Conservation (phyloP, 2,797 vertebrate genomes). For the Coreius guichenoti region DNA sequence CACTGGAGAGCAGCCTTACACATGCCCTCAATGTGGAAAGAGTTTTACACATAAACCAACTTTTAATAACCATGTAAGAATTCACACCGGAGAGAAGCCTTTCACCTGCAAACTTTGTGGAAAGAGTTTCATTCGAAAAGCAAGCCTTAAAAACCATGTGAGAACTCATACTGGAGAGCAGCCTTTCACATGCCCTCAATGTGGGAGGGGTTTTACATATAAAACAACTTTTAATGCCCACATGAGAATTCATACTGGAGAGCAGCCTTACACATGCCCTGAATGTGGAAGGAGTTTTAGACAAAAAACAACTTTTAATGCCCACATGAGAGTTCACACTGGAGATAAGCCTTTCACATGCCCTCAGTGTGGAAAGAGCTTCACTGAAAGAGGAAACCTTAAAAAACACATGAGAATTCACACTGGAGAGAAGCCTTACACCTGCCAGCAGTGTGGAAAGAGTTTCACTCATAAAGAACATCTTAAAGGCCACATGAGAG, state of each 20-base stretch:
- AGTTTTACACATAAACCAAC: not conserved
- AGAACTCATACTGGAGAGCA: constrained; percentile 1
- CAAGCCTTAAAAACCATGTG: not conserved
- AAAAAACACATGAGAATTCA: not conserved
- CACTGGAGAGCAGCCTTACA: constrained; percentile 5
- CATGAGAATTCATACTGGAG: not conserved
- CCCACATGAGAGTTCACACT: too few relatives aligned
- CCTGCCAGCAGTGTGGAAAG: not conserved
- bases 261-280: not conserved
- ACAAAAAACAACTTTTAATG: too few relatives aligned
- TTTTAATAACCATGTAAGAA: not conserved
- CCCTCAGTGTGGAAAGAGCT: too few relatives aligned
- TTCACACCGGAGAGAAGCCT: not conserved
- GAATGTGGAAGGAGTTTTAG: not conserved
- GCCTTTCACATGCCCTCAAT: not conserved
- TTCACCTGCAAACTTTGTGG: constrained; percentile 3
- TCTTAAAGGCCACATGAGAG: not conserved
- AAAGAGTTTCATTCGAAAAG: not conserved
- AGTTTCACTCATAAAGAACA: not conserved
- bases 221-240: not conserved
- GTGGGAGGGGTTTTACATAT: not conserved
- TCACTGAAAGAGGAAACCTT: not conserved
- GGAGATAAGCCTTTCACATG: too few relatives aligned
- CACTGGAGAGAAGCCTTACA: not conserved
- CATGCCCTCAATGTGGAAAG: not conserved